Conservation (phyloP, 2,888 invertebrate species). For the Schizaphis graminum region DNA sequence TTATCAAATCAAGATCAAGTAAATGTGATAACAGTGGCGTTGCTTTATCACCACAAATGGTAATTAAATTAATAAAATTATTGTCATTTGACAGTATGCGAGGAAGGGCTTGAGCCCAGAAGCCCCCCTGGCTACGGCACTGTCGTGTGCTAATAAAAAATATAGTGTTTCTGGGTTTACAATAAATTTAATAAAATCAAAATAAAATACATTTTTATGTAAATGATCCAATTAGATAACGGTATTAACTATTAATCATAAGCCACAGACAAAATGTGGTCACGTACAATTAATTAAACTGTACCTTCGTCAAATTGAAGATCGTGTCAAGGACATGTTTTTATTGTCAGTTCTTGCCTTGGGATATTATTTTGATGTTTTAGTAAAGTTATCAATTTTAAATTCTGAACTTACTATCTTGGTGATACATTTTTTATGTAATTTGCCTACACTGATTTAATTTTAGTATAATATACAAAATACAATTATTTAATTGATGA, state of each 20-base stretch:
- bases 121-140: too few relatives aligned
- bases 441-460: neutral
- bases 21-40: too few relatives aligned
- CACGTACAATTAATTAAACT: conserved; percentile 21
- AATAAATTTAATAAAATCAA: neutral
- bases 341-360: neutral
- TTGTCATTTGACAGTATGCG: too few relatives aligned
- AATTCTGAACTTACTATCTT: neutral
- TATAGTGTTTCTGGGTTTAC: neutral
- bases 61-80: too few relatives aligned
- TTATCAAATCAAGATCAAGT: too few relatives aligned
- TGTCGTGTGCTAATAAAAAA: neutral
- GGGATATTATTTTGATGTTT: neutral
- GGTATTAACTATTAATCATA: neutral
- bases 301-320: conserved; percentile 19
- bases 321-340: conserved; percentile 12
- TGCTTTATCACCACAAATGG: too few relatives aligned
- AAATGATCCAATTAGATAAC: conserved; percentile 10
- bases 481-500: neutral
- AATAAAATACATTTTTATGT: neutral
- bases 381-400: neutral
- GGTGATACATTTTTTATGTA: neutral
- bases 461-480: neutral
- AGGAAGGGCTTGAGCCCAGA: too few relatives aligned
- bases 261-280: neutral